Evolutionary conservation across 2,797 vertebrate genomes (phyloP).

Genomic region (Cynopterus sphinx): DNA sequence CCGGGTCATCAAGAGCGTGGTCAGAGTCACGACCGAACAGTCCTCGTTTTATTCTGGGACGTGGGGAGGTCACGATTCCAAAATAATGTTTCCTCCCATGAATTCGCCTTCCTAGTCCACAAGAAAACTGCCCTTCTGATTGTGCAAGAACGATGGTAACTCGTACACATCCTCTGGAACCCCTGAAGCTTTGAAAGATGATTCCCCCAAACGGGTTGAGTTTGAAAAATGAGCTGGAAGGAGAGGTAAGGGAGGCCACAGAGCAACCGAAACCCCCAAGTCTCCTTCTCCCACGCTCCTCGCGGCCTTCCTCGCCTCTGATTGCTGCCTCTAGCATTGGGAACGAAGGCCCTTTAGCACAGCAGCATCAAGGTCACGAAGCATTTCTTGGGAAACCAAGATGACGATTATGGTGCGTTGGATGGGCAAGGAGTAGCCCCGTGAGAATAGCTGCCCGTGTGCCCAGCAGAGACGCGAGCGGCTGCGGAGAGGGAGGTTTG

Average conservation of each 20-base stretch:
- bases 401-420: neutral
- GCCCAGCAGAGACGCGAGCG: neutral
- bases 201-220: neutral
- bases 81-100: conserved; percentile 39
- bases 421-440: neutral
- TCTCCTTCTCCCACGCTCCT: neutral
- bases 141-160: neutral
- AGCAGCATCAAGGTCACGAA: neutral
- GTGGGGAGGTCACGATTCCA: neutral
- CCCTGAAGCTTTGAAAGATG: neutral
- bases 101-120: neutral
- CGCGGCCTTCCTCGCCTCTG: neutral
- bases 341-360: neutral
- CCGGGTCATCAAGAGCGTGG: neutral
- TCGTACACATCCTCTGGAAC: neutral
- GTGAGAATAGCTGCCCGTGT: neutral
- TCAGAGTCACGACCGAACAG: conserved; percentile 1
- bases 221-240: neutral
- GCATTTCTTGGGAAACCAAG: neutral
- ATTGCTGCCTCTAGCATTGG: no score
- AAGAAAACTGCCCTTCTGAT: neutral
- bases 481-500: neutral
- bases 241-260: neutral
- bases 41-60: neutral
- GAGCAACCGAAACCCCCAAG: no score